These are phyloP conservation scores for Ispidina picta DNA, from an alignment of 2,797 vertebrate species.

Conservation along the genomic window DNA sequence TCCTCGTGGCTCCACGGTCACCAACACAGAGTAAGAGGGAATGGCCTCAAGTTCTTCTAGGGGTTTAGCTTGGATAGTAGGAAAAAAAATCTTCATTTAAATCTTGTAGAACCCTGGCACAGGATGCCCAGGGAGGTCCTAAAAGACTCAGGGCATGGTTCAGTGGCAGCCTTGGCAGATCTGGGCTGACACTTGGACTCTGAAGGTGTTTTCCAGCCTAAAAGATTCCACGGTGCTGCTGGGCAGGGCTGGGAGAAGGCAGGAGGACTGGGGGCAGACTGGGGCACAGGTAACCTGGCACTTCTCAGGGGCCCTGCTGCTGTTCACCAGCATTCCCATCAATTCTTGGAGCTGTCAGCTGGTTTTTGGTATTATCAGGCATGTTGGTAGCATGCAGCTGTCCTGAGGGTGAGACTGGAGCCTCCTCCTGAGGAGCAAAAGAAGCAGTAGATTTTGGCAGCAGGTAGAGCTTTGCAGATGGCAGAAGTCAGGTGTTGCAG, in stretches of 20 bases:
- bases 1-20: not conserved
- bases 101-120: not conserved
- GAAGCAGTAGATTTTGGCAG: not conserved
- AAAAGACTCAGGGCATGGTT: not conserved
- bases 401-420: not conserved
- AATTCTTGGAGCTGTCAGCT: not conserved
- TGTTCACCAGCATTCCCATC: not conserved
- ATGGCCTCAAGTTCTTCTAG: not conserved
- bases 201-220: not conserved
- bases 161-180: not conserved
- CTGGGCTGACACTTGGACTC: not conserved
- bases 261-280: rapidly evolving
- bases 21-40: not conserved
- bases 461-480: not conserved
- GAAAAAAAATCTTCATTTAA: not conserved
- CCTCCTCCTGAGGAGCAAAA: not conserved
- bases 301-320: not conserved
- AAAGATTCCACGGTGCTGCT: not conserved
- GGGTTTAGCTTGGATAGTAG: not conserved
- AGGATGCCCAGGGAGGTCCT: not conserved
- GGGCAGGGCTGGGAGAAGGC: not conserved
- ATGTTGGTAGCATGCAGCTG: not conserved
- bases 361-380: not conserved
- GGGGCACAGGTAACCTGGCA: not conserved
- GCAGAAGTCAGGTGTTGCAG: not conserved